phyloP scores from a whole-genome alignment of 2,888 invertebrate species.

The Pachydiplax longipennis region DNA sequence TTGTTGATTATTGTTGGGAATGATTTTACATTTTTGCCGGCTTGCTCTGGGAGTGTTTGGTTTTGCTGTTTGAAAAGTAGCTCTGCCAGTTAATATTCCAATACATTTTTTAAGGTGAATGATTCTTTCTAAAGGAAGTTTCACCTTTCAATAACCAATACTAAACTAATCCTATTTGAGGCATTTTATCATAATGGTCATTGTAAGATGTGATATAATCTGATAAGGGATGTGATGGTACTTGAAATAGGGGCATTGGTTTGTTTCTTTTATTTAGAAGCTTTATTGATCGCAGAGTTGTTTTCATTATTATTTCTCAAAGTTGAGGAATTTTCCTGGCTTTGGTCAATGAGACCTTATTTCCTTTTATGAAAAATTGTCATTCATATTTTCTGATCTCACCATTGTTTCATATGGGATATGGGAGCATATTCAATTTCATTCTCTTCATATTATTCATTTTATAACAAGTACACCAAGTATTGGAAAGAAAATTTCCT shows the following conservation, averaged over 20 bases:
- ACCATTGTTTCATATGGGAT: background rate
- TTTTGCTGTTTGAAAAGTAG: no score
- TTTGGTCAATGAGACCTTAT: no score
- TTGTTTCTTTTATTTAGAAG: background rate
- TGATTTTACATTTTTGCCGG: background rate
- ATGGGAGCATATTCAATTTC: no score
- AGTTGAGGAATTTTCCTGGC: background rate
- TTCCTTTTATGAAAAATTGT: no score
- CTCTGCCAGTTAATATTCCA: background rate
- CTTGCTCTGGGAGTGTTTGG: background rate
- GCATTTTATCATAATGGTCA: background rate
- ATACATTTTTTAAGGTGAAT: background rate
- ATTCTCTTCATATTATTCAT: no score
- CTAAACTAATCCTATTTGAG: background rate
- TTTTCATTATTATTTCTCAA: background rate
- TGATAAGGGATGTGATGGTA: background rate
- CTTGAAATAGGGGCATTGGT: slow-evolving; percentile 2
- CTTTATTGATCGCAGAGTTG: background rate
- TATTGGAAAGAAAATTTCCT: no score
- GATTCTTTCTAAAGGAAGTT: background rate
- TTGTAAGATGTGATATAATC: background rate
- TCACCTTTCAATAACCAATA: background rate
- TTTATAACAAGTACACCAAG: no score
- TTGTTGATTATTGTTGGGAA: slow-evolving; percentile 12
- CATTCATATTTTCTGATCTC: background rate